phyloP scores from a whole-genome alignment of 2,888 invertebrate genomes.

The Noctuana brunneofusca region DNA sequence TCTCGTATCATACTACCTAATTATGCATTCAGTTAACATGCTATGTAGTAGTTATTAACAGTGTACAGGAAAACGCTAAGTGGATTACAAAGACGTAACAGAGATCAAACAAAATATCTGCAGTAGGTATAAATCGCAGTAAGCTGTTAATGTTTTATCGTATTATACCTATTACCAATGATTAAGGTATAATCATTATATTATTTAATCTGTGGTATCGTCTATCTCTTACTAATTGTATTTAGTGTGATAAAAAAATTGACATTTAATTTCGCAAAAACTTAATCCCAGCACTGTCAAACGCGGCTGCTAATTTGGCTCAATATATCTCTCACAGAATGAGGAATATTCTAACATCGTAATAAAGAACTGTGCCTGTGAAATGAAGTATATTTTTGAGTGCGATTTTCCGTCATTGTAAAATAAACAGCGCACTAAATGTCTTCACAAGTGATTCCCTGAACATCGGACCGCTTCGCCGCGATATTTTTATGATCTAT shows the following conservation, averaged over 20 bases:
- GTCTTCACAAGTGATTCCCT: constrained; percentile 40
- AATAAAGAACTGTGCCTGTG: constrained; percentile 15
- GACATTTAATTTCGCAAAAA: not conserved
- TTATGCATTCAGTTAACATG: too few species aligned
- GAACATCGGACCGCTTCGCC: constrained; percentile 26
- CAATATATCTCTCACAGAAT: not conserved
- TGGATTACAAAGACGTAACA: too few species aligned
- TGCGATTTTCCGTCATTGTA: constrained; percentile 37
- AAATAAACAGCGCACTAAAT: constrained; percentile 41
- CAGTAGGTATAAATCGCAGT: too few species aligned
- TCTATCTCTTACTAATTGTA: not conserved
- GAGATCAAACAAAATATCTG: too few species aligned
- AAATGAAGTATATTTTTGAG: constrained; percentile 29
- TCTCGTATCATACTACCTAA: not conserved
- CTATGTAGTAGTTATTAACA: too few species aligned
- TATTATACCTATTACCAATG: too few species aligned
- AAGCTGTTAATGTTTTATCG: not conserved
- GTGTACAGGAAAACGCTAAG: too few species aligned
- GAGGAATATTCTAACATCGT: constrained; percentile 24
- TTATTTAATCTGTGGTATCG: too few species aligned
- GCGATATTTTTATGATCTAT: constrained; percentile 41
- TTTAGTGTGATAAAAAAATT: not conserved
- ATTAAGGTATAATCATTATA: too few species aligned
- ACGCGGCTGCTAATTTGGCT: constrained; percentile 16
- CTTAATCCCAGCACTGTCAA: constrained; percentile 1